Conservation (phyloP, 2,888 invertebrate genomes). For the Parnassius apollo region DNA sequence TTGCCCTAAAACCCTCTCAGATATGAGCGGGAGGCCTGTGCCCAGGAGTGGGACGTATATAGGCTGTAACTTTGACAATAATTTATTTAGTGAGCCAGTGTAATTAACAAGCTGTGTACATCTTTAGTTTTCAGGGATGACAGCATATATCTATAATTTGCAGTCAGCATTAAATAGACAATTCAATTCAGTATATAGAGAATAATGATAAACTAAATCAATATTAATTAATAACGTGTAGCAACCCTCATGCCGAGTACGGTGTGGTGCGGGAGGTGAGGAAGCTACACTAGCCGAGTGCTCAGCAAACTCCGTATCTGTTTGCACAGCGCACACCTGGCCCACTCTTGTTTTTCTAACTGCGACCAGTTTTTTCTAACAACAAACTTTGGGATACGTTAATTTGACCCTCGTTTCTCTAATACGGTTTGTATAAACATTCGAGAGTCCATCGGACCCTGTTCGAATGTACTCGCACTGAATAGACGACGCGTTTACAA, state of each 20-base stretch:
- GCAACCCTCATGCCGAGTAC: constrained; percentile 14
- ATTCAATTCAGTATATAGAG: no score
- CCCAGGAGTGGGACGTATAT: no score
- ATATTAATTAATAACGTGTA: not conserved
- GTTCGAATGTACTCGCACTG: not conserved
- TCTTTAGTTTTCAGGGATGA: no score
- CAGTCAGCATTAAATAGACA: no score
- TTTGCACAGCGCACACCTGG: constrained; percentile 46
- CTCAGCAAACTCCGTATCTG: constrained; percentile 44
- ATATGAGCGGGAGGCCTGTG: no score
- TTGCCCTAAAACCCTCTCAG: no score
- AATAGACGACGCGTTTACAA: constrained; percentile 10
- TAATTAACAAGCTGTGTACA: no score
- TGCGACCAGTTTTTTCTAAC: constrained; percentile 48
- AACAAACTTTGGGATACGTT: constrained; percentile 55
- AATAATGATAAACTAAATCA: not conserved
- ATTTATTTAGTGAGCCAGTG: no score
- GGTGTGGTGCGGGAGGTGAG: constrained; percentile 30
- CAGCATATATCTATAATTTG: no score
- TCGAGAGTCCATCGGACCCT: constrained; percentile 28
- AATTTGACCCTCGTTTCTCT: constrained; percentile 60
- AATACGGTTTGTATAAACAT: constrained; percentile 52
- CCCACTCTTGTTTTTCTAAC: constrained; percentile 57
- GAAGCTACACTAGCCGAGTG: constrained; percentile 34
- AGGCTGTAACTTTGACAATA: no score